These are phyloP conservation scores for Beris chalybata DNA, from an alignment of 2,888 invertebrate genomes.

Conservation along the genomic window DNA sequence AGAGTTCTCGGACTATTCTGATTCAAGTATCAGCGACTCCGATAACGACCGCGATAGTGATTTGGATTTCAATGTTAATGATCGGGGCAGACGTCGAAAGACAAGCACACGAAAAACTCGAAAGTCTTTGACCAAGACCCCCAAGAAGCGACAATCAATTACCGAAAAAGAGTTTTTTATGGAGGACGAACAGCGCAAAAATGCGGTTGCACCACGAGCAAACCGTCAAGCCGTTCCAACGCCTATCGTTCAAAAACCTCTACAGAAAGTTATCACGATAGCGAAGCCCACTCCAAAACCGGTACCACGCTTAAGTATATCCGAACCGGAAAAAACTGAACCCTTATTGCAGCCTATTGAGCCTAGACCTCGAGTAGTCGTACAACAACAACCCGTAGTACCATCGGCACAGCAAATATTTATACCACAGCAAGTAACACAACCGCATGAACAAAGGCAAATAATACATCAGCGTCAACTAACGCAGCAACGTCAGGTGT, in stretches of 20 bases:
- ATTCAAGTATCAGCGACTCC: constrained; percentile 57
- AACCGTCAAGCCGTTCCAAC: constrained; percentile 15
- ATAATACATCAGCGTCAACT: constrained; percentile 41
- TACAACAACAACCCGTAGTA: neutral
- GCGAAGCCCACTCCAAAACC: constrained; percentile 12
- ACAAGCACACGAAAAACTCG: constrained; percentile 32
- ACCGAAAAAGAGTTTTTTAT: constrained; percentile 30
- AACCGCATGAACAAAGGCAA: constrained; percentile 48
- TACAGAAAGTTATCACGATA: constrained; percentile 2
- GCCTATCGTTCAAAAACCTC: constrained; percentile 10
- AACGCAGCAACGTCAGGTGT: no score
- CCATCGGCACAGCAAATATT: no score
- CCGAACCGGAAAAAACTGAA: constrained; percentile 16
- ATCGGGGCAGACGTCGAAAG: constrained; percentile 51
- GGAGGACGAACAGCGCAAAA: constrained; percentile 33
- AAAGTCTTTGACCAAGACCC: constrained; percentile 27
- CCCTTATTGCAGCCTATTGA: constrained; percentile 9
- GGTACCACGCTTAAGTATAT: neutral
- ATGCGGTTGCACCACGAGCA: neutral
- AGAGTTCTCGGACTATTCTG: constrained; percentile 60
- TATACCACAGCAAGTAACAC: neutral
- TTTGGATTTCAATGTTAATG: constrained; percentile 65
- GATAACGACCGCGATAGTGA: constrained; percentile 64
- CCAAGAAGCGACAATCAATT: constrained; percentile 36
- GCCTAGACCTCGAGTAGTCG: constrained; percentile 5